Conservation (phyloP, 2,113 vertebrate species). For the Sander lucioperca region DNA sequence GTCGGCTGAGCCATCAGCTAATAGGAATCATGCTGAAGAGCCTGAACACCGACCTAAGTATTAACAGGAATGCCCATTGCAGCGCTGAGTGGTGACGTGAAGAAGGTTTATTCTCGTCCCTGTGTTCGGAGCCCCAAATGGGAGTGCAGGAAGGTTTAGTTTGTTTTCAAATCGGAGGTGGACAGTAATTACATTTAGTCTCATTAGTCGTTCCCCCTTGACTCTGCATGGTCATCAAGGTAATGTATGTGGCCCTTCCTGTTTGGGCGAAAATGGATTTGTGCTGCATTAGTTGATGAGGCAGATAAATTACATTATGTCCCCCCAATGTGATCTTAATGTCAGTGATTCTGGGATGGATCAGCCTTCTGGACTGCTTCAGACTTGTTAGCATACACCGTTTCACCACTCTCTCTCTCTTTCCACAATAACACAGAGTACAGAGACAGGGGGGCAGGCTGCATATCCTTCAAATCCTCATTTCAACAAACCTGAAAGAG, state of each 20-base stretch:
- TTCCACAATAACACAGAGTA: constrained; percentile 13
- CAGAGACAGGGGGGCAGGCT: constrained; percentile 9
- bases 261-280: constrained; percentile 86
- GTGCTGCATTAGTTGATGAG: constrained; percentile 88
- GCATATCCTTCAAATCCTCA: constrained; percentile 41
- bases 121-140: constrained; percentile 31
- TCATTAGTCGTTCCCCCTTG: constrained; percentile 81
- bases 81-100: constrained; percentile 41
- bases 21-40: constrained; percentile 64
- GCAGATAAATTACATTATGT: constrained; percentile 85
- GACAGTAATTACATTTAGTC: constrained; percentile 84
- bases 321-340: constrained; percentile 85
- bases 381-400: constrained; percentile 50
- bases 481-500: constrained; percentile 33
- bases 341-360: constrained; percentile 78
- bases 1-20: constrained; percentile 68
- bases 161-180: constrained; percentile 80
- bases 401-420: constrained; percentile 30
- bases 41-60: constrained; percentile 49
- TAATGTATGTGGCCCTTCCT: constrained; percentile 86
- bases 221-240: constrained; percentile 81
- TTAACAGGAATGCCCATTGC: constrained; percentile 67
- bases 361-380: constrained; percentile 57
- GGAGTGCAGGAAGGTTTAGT: constrained; percentile 71
- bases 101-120: constrained; percentile 60